These are phyloP conservation scores for Arctia plantaginis DNA, from an alignment of 2,888 invertebrate genomes.

Conservation along the genomic window DNA sequence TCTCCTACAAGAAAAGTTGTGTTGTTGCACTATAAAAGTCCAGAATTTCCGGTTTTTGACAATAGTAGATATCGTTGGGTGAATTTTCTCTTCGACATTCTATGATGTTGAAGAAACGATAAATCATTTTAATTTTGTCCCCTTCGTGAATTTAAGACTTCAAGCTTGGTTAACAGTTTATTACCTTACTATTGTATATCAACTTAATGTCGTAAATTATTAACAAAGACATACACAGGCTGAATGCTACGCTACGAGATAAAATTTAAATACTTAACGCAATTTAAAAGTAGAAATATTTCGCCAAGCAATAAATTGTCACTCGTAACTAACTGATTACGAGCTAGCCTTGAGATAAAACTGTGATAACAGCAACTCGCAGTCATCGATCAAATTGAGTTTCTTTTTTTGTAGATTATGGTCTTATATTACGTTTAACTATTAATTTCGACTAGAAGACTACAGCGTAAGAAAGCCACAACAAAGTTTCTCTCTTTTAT, in stretches of 20 bases:
- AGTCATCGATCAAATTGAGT: constrained; percentile 37
- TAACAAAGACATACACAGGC: not conserved
- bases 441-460: not conserved
- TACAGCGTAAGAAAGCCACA: no score
- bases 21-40: no score
- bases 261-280: not conserved
- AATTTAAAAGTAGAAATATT: constrained; percentile 18
- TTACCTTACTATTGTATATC: not conserved
- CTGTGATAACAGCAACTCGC: constrained; percentile 26
- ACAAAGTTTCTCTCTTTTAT: no score
- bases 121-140: no score
- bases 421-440: not conserved
- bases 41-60: no score
- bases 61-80: no score
- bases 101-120: no score
- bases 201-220: not conserved
- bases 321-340: constrained; percentile 37
- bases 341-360: constrained; percentile 31
- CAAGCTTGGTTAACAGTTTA: not conserved
- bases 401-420: constrained; percentile 7
- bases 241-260: not conserved
- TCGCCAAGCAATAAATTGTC: constrained; percentile 24
- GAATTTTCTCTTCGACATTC: no score
- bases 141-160: no score
- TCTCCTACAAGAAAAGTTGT: no score